Conservation (phyloP, 2,797 vertebrate genomes). For the Tragelaphus eurycerus region DNA sequence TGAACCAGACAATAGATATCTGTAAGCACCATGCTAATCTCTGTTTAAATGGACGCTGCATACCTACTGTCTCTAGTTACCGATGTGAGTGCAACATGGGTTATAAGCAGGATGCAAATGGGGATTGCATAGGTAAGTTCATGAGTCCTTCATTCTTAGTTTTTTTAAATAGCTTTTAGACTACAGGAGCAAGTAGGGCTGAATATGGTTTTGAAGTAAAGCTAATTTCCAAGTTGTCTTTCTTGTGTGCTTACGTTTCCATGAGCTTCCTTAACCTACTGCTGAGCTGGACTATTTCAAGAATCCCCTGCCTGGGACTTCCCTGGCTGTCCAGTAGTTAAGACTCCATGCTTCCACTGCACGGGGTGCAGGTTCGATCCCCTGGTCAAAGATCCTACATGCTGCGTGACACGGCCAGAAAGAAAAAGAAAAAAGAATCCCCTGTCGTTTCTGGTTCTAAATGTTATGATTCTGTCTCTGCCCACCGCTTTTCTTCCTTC, state of each 20-base stretch:
- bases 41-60: slow-evolving; percentile 97
- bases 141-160: background rate
- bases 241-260: background rate
- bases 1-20: slow-evolving; percentile 95
- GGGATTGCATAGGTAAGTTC: slow-evolving; percentile 94
- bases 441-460: background rate
- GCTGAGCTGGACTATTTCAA: background rate
- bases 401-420: background rate
- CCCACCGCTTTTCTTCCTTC: background rate
- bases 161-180: background rate
- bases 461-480: background rate
- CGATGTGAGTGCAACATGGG: slow-evolving; percentile 99
- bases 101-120: slow-evolving; percentile 93
- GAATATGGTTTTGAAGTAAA: background rate
- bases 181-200: background rate
- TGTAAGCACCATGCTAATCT: slow-evolving; percentile 98
- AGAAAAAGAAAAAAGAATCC: background rate
- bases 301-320: background rate
- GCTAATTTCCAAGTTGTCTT: background rate
- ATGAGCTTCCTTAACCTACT: background rate
- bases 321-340: background rate
- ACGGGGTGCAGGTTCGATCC: background rate
- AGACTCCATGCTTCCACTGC: background rate
- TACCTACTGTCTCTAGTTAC: slow-evolving; percentile 93
- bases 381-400: background rate